phyloP scores from a whole-genome alignment of 2,113 vertebrate species.

The Odobenus rosmarus region DNA sequence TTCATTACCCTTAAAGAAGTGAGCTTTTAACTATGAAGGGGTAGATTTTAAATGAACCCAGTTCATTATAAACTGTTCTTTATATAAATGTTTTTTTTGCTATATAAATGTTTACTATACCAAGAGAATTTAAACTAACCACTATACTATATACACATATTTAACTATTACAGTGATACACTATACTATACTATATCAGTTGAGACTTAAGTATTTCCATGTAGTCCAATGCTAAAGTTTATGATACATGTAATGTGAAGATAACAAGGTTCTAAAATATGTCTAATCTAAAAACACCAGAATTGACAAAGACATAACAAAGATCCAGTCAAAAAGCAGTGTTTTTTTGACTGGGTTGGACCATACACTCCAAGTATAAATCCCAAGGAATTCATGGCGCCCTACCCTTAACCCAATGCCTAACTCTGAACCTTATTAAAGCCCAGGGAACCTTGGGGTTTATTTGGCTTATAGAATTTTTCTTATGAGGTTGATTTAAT shows the following conservation, averaged over 20 bases:
- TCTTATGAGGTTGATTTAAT: constrained; percentile 51
- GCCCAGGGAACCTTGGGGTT: neutral
- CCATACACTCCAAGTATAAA: neutral
- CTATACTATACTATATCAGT: neutral
- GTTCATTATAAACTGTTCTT: neutral
- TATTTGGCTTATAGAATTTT: constrained; percentile 20
- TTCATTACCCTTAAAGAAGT: constrained; percentile 35
- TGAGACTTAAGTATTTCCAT: constrained; percentile 23
- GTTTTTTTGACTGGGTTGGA: neutral
- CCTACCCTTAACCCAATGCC: neutral
- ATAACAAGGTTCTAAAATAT: neutral
- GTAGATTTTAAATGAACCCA: neutral
- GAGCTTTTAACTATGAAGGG: constrained; percentile 11
- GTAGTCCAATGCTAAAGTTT: neutral
- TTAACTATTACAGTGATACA: neutral
- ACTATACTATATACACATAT: neutral
- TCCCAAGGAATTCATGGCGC: neutral
- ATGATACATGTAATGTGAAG: neutral
- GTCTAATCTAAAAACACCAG: neutral
- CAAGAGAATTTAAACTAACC: neutral
- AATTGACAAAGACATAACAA: constrained; percentile 42
- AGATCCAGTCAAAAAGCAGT: neutral
- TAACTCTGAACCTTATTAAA: neutral
- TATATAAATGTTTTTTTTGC: neutral
- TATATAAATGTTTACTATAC: neutral